Percentiles rank a stretch among this genome's conserved stretches.
phyloP scores from a whole-genome alignment of 1,140 invertebrate genomes.

The Pectinophora gossypiella region DNA sequence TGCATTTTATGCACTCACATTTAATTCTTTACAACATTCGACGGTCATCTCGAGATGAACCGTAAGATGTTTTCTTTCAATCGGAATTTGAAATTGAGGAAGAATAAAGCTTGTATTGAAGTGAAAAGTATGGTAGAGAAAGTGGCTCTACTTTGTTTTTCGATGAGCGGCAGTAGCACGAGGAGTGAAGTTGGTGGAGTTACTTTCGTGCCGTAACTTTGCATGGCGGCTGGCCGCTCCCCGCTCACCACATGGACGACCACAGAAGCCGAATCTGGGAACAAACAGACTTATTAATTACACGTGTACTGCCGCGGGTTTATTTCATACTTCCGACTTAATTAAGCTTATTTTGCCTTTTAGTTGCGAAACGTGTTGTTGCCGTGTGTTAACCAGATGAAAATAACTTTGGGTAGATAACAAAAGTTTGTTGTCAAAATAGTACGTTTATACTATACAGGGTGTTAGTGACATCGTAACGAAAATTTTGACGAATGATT shows the following conservation, averaged over 20 bases:
- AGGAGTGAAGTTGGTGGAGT: constrained; percentile 41
- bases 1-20: constrained; percentile 7
- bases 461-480: too few species aligned
- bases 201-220: constrained; percentile 74
- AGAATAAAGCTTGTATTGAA: background rate
- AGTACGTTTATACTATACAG: too few species aligned
- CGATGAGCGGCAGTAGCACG: constrained; percentile 22
- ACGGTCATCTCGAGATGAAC: constrained; percentile 28
- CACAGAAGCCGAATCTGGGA: constrained; percentile 79
- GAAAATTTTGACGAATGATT: too few species aligned
- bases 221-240: constrained; percentile 86
- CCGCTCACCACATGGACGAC: constrained; percentile 81
- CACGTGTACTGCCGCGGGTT: background rate
- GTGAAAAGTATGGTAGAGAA: constrained; percentile 11
- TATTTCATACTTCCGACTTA: background rate
- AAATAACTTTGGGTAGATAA: too few species aligned
- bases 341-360: background rate
- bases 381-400: too few species aligned
- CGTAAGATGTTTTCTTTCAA: background rate
- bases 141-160: constrained; percentile 26
- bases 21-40: background rate
- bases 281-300: background rate
- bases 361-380: background rate
- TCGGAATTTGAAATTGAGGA: constrained; percentile 16
- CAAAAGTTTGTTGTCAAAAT: too few species aligned